phyloP scores from a whole-genome alignment of 2,797 vertebrate species.

The Phrynocephalus vlangalii region DNA sequence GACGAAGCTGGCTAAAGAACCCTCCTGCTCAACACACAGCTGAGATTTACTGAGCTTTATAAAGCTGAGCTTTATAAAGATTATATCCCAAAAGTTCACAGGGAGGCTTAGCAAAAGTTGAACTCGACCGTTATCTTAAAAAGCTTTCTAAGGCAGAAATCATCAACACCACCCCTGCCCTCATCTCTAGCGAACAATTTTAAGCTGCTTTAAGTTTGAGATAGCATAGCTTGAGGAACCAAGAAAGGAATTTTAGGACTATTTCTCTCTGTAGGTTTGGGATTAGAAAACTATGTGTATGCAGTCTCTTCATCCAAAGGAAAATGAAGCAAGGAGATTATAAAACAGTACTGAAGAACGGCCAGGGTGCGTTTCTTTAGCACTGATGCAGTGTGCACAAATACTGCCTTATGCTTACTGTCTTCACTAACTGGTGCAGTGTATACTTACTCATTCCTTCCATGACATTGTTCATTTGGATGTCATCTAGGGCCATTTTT shows the following conservation, averaged over 20 bases:
- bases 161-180: conserved; percentile 66
- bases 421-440: conserved; percentile 5
- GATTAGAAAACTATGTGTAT: conserved; percentile 70
- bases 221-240: conserved; percentile 54
- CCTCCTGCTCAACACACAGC: conserved; percentile 29
- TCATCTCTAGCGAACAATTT: conserved; percentile 70
- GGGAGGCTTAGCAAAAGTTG: conserved; percentile 71
- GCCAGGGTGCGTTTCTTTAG: conserved; percentile 2
- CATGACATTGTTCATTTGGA: no score
- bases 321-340: conserved; percentile 46
- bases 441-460: no score
- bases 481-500: no score
- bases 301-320: conserved; percentile 38
- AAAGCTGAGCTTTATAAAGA: conserved; percentile 72
- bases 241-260: conserved; percentile 59
- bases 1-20: conserved; percentile 55
- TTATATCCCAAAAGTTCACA: conserved; percentile 73
- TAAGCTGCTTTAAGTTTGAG: conserved; percentile 77
- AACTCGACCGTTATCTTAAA: conserved; percentile 75
- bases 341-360: neutral
- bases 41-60: conserved; percentile 72
- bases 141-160: conserved; percentile 63
- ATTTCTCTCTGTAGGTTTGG: conserved; percentile 60
- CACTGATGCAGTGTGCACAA: neutral
- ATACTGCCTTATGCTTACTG: neutral